Conservation (phyloP, 1,140 invertebrate species). For the Drosophila yakuba region DNA sequence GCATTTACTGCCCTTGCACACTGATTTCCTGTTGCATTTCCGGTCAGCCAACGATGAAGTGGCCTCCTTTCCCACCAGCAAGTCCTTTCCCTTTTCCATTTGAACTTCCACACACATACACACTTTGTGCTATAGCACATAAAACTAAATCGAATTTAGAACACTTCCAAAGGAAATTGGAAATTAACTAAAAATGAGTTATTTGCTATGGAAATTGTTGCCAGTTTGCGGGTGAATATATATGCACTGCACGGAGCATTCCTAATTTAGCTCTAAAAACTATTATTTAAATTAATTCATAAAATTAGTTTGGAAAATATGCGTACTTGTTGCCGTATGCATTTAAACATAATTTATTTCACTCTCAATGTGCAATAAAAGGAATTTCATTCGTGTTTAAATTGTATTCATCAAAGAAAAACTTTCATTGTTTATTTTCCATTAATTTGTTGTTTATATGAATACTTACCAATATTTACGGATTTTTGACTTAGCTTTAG, state of each 20-base stretch:
- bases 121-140: slow-evolving; percentile 25
- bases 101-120: too few relatives aligned
- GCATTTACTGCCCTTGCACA: slow-evolving; percentile 57
- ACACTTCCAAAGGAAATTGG: slow-evolving; percentile 54
- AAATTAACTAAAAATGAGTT: slow-evolving; percentile 64
- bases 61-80: not conserved
- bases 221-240: slow-evolving; percentile 1
- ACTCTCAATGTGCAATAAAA: not conserved
- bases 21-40: slow-evolving; percentile 79
- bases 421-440: too few relatives aligned
- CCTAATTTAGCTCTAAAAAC: not conserved
- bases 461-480: too few relatives aligned
- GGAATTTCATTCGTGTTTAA: not conserved
- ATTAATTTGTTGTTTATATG: too few relatives aligned
- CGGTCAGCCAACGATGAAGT: slow-evolving; percentile 27
- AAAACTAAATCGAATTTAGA: slow-evolving; percentile 66
- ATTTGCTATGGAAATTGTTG: slow-evolving; percentile 36
- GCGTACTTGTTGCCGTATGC: not conserved
- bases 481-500: not conserved
- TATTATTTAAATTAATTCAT: slow-evolving; percentile 11
- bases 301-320: not conserved
- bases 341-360: not conserved
- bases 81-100: not conserved
- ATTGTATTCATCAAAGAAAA: not conserved
- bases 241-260: not conserved